phyloP scores from a whole-genome alignment of 1,140 invertebrate genomes.

The Physella acuta region DNA sequence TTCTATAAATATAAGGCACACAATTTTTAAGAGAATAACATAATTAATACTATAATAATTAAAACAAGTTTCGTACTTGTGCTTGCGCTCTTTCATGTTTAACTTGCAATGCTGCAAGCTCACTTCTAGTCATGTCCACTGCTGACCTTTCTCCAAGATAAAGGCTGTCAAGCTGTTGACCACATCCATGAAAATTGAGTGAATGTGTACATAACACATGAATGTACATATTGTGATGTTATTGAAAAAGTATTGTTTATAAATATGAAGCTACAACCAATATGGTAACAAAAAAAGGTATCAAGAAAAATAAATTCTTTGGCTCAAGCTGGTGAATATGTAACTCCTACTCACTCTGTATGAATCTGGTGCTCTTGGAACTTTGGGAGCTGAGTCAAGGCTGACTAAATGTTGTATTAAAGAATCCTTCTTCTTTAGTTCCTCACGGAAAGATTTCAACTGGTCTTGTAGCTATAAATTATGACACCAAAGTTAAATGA shows the following conservation, averaged over 20 bases:
- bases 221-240: no score
- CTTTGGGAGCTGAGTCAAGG: constrained; percentile 11
- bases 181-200: not conserved
- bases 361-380: constrained; percentile 18
- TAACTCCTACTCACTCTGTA: constrained; percentile 19
- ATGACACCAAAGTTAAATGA: no score
- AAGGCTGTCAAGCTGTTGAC: constrained; percentile 36
- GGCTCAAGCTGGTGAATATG: no score
- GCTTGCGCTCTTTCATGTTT: constrained; percentile 48
- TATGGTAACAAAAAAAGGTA: not conserved
- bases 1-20: no score
- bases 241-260: no score
- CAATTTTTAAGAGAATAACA: no score
- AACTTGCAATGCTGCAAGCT: constrained; percentile 51
- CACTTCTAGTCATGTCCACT: constrained; percentile 47
- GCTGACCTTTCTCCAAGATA: constrained; percentile 41
- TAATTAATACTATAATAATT: not conserved
- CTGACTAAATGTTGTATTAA: constrained; percentile 54
- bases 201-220: no score
- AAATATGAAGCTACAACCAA: no score
- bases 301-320: not conserved
- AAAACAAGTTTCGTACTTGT: constrained; percentile 40
- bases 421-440: constrained; percentile 56
- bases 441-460: constrained; percentile 48
- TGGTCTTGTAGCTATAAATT: constrained; percentile 60